A percentile compares a stretch with the other conserved stretches of the same genome.
Evolutionary conservation across 2,797 vertebrate species (phyloP).

Genomic region (Capromys pilorides): DNA sequence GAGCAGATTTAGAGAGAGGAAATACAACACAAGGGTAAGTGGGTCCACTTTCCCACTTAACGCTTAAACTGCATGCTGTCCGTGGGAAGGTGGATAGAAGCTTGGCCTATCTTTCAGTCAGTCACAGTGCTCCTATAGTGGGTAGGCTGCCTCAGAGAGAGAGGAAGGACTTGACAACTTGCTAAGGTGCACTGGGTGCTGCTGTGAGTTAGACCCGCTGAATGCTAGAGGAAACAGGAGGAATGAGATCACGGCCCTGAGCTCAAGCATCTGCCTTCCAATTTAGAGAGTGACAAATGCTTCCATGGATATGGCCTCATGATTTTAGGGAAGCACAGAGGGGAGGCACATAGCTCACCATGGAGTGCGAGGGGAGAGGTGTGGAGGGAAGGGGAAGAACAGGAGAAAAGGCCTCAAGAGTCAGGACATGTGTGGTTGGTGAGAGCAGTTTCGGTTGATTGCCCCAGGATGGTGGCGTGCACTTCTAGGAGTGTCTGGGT

Average conservation of each 20-base stretch:
- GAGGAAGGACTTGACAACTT: not conserved
- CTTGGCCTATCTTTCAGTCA: not conserved
- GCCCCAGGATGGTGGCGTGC: not conserved
- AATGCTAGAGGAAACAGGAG: not conserved
- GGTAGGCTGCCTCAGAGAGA: not conserved
- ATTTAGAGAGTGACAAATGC: not conserved
- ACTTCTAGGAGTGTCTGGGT: not conserved
- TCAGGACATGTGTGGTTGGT: not conserved
- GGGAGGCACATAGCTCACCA: not conserved
- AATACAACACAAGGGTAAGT: not conserved
- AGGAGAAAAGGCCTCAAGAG: not conserved
- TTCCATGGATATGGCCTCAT: not conserved
- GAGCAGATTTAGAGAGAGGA: slow-evolving; percentile 52
- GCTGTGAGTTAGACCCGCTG: not conserved
- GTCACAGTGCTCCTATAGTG: not conserved
- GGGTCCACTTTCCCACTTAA: not conserved
- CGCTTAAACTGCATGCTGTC: not conserved
- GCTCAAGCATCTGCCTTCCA: not conserved
- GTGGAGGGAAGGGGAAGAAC: not conserved
- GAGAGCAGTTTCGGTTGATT: not conserved
- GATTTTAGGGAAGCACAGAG: not conserved
- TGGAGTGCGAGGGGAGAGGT: not conserved
- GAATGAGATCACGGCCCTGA: not conserved
- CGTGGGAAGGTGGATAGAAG: not conserved
- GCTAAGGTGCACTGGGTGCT: not conserved